phyloP scores from a whole-genome alignment of 92 coral and sea anemone genomes.

The Palythoa grandis region DNA sequence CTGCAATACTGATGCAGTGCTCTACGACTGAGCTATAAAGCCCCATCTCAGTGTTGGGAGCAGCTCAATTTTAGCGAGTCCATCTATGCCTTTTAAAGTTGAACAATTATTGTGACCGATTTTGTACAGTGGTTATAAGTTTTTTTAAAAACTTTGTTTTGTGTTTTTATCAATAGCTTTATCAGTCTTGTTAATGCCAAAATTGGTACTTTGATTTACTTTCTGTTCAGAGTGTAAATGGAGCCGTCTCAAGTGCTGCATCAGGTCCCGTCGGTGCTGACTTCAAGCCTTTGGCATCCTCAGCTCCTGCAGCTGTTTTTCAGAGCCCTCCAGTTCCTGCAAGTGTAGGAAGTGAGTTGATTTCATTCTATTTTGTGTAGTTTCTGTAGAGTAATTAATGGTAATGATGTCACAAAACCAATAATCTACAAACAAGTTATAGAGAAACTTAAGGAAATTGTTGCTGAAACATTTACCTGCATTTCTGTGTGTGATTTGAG shows the following conservation, averaged over 20 bases:
- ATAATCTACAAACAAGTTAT: no score
- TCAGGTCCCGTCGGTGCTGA: constrained; percentile 99
- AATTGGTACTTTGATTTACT: not conserved
- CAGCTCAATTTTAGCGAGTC: no score
- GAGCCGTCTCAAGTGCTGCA: constrained; percentile 71
- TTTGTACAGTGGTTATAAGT: not conserved
- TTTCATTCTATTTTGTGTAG: not conserved
- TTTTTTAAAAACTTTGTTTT: not conserved
- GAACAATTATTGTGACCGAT: no score
- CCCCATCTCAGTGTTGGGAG: no score
- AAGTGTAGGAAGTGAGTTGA: constrained; percentile 61
- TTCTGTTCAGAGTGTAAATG: constrained; percentile 75
- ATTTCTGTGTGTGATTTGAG: no score
- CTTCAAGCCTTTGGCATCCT: constrained; percentile 84
- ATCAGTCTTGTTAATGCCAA: not conserved
- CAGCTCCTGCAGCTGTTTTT: constrained; percentile 68
- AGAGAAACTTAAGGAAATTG: no score
- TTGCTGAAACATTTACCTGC: no score
- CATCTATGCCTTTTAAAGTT: no score
- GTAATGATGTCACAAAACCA: no score
- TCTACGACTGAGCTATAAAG: no score
- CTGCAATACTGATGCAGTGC: no score
- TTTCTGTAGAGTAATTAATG: no score
- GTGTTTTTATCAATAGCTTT: not conserved
- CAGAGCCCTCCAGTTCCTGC: constrained; percentile 86